Percentiles rank a stretch among this genome's conserved stretches.
phyloP scores from a whole-genome alignment of 2,888 invertebrate genomes.

The Mechanitis messenoides region DNA sequence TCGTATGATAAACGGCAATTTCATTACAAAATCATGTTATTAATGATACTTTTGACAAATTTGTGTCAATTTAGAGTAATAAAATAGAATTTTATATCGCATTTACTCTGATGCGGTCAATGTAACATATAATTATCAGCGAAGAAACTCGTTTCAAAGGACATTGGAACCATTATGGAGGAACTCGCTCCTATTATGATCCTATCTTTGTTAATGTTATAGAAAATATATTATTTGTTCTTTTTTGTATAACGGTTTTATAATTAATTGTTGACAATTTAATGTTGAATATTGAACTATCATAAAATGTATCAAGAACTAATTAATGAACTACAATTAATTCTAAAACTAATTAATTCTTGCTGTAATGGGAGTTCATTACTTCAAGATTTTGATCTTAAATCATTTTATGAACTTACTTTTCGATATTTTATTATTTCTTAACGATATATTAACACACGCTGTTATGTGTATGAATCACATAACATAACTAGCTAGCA shows the following conservation, averaged over 20 bases:
- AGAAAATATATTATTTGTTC: slow-evolving; percentile 8
- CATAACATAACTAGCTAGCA: no score
- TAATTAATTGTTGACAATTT: background rate
- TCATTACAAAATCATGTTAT: slow-evolving; percentile 52
- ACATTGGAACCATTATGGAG: slow-evolving; percentile 26
- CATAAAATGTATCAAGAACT: no score
- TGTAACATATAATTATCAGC: slow-evolving; percentile 59
- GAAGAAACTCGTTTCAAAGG: slow-evolving; percentile 37
- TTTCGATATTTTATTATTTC: no score
- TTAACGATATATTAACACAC: no score
- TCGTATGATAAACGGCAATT: slow-evolving; percentile 39
- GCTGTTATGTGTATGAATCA: no score
- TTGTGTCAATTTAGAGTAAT: slow-evolving; percentile 71
- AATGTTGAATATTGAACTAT: no score
- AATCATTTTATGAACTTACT: no score
- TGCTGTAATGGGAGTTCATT: no score
- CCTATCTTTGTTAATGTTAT: slow-evolving; percentile 18
- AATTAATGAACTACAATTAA: no score
- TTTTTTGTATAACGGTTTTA: background rate
- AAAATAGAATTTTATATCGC: slow-evolving; percentile 74
- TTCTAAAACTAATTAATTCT: no score
- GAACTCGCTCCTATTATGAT: slow-evolving; percentile 23
- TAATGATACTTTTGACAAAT: slow-evolving; percentile 70
- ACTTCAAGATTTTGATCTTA: no score
- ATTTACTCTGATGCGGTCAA: slow-evolving; percentile 70